Evolutionary conservation across 2,113 vertebrate species (phyloP), one percentile per base, ranked within the genome.

Genomic region (Chloropsis cyanopogon): DNA sequence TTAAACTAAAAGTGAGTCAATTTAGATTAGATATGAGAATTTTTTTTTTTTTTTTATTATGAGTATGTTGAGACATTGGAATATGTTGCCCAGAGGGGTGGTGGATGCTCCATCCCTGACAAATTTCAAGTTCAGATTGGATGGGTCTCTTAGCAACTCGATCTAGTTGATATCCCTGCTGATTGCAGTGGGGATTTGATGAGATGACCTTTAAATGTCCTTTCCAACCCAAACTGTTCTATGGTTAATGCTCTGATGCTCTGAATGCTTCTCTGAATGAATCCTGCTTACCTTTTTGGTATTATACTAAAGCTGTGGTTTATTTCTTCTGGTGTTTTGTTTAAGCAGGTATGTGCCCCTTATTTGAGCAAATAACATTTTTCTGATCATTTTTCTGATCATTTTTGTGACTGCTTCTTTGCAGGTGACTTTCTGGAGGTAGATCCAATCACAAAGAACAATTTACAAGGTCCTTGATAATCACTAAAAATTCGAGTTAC

Each of bases 331-430:
- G 23, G 63, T 57, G 8, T 65, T 72, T 46, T 83, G 12, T 57
- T 84, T 86, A 59, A 86, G 65, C 41, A 90, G 42, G 50, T 57
- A 50, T 65, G 31, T 70, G 39, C 41, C 92, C 53, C 21, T 61
- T 70, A 41, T 63, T 70, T 89, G 54, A 94, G 24, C 29, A 82
- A 92, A 57, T 37, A 92, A 77, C 46, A 53, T 80, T 97, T 87
- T 91, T 70, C 24, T 46, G 60, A 42, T 90, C 2, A 35, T 71
- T 86, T 92, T 84, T 70, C 53, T 68, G 60, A 33, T 91, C 2
- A 52, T 50, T 82, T 61, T 70, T 63, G 13, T 73, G 41, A 33
- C 28, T 64, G 21, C 10, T 50, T 82, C 41, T 90, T 91, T 89
- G 80, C 70, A 80, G 39, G 16, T 60, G 64, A 78, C 64, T 82